Base-by-base conservation (phyloP, 2,888 invertebrate genomes). In the Trichacis sp. region DNA sequence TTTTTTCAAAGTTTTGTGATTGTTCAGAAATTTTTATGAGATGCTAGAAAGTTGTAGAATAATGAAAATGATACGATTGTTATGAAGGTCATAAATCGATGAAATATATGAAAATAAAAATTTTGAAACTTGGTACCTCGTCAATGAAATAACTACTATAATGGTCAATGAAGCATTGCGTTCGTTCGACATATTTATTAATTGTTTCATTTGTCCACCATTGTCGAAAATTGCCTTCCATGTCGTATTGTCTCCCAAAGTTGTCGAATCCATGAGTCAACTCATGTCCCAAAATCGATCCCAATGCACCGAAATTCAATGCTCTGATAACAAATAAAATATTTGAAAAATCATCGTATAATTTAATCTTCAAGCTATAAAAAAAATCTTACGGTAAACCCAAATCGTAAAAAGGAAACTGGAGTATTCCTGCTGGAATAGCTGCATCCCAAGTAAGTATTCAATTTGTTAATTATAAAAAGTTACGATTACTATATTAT, bases 121-220 rank as follows among this genome's bases (percentile, higher is more conserved):
- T n/a, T n/a, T n/a, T n/a, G n/a, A n/a, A n/a, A n/a, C n/a, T n/a
- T n/a, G n/a, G n/a, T 58, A 91, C 85, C 77, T 91, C 90, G 0
- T 88, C 84, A 19, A 93, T 75, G 69, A 90, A 90, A 76, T 89
- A 93, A 14, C 84, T 85, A 47, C 89, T 89, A 78, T 96, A 97
- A 80, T 97, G 96, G 42, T 93, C 88, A 12, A 96, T 87, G 78
- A 97, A 96, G 80, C 97, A 97, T 66, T 91, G 85, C 0, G 93
- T 91, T 76, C 91, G 89, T 69, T 92, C 89, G 50, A 91, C 88
- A 81, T 94, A 97, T 15, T 90, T 90, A 9, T 87, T 84, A 45
- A 93, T 89, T 0, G 95, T 95, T 43, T 86, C 85, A 72, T 93
- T 92, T 1, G 91, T 90, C 96, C 96, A 97, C 96, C 96, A 97